Percentiles rank a stretch among this genome's conserved stretches.
phyloP scores from a whole-genome alignment of 2,797 vertebrate species.

The Cryptoblepharus egeriae region DNA sequence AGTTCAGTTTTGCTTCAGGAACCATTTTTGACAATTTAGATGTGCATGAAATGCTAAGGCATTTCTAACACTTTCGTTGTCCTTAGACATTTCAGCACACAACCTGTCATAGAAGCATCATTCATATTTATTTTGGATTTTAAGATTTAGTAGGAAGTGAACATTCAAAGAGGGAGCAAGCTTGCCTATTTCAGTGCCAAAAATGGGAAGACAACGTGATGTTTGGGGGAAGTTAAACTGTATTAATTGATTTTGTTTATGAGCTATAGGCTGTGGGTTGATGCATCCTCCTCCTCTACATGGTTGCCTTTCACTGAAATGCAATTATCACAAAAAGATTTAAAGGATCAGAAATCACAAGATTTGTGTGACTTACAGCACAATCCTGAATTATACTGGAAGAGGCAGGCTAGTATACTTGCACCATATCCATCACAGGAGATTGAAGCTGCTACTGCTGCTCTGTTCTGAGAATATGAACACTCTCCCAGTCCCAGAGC shows the following conservation, averaged over 20 bases:
- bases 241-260: not conserved
- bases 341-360: conserved; percentile 81
- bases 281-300: conserved; percentile 58
- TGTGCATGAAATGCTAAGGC: not conserved
- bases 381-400: no score
- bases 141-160: not conserved
- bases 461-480: no score
- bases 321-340: conserved; percentile 82
- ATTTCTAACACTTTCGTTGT: no score
- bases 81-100: no score
- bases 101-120: no score
- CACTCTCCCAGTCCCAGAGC: no score
- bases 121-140: no score
- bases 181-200: not conserved
- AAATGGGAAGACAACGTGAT: not conserved
- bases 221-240: not conserved
- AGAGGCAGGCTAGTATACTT: no score
- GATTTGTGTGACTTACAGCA: no score
- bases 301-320: conserved; percentile 76
- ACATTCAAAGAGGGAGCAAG: not conserved
- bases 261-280: conserved; percentile 40
- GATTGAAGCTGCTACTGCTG: no score
- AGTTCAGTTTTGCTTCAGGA: no score
- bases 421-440: no score
- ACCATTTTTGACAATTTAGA: not conserved